Conservation (phyloP, 92 coral and sea anemone genomes). For the Epizoanthus illoricatus region DNA sequence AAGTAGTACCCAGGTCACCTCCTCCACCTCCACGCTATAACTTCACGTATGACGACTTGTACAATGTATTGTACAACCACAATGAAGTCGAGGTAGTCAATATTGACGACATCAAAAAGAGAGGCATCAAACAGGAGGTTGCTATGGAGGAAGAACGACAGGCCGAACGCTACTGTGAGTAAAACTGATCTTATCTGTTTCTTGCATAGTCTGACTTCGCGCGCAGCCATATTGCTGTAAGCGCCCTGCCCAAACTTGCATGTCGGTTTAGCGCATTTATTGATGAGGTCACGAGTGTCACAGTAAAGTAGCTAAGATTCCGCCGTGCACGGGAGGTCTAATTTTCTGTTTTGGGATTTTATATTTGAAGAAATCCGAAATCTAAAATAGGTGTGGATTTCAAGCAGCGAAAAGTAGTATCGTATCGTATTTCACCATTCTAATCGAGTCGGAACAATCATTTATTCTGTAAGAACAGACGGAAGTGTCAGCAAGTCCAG, state of each 20-base stretch:
- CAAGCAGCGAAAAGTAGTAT: not conserved
- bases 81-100: constrained; percentile 38
- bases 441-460: constrained; percentile 6
- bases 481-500: constrained; percentile 33
- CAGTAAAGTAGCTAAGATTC: not conserved
- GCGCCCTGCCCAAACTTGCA: not conserved
- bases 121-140: constrained; percentile 9
- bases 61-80: constrained; percentile 23
- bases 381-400: not conserved
- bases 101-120: constrained; percentile 35
- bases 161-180: constrained; percentile 37
- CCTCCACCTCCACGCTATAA: constrained; percentile 19
- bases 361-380: not conserved
- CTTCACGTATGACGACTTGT: constrained; percentile 31
- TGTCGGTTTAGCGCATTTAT: constrained; percentile 2
- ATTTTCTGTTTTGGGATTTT: not conserved
- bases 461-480: constrained; percentile 20
- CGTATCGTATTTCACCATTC: not conserved
- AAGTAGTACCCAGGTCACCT: constrained; percentile 38
- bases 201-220: not conserved
- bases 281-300: constrained; percentile 1
- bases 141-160: constrained; percentile 26
- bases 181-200: not conserved
- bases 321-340: constrained; percentile 11
- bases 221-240: not conserved